These are phyloP conservation scores for Panonychus citri DNA, from an alignment of 1,140 invertebrate species.

Conservation along the genomic window DNA sequence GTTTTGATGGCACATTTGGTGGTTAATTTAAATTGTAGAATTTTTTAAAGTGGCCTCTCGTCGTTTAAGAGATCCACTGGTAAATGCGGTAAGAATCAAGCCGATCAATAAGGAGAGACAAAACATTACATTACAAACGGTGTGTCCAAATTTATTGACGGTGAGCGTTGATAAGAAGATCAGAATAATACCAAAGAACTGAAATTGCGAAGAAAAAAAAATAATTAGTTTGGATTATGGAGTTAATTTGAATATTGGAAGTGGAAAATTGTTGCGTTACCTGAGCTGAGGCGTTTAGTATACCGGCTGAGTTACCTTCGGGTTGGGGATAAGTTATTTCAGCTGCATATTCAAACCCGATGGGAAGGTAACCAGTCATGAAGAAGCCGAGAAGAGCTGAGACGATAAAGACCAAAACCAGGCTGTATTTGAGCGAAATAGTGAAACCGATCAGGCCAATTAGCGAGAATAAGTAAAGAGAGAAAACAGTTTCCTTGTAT, in stretches of 20 bases:
- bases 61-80: background rate
- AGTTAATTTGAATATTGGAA: background rate
- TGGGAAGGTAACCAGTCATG: slow-evolving; percentile 84
- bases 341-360: slow-evolving; percentile 82
- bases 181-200: slow-evolving; percentile 9
- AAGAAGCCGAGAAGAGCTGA: slow-evolving; percentile 62
- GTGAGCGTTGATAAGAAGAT: background rate
- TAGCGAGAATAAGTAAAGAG: slow-evolving; percentile 57
- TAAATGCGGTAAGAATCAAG: background rate
- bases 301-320: slow-evolving; percentile 65
- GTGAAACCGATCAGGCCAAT: slow-evolving; percentile 69
- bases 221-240: slow-evolving; percentile 1
- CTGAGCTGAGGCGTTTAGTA: slow-evolving; percentile 58
- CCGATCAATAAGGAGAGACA: background rate
- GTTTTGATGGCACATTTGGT: too few relatives aligned
- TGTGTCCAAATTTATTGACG: background rate
- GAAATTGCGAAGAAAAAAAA: too few relatives aligned
- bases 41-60: background rate
- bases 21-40: too few relatives aligned
- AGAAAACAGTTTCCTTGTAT: slow-evolving; percentile 64
- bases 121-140: background rate
- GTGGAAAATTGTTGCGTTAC: slow-evolving; percentile 18
- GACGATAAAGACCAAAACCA: slow-evolving; percentile 50
- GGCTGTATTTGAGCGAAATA: slow-evolving; percentile 41
- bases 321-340: slow-evolving; percentile 84